These are phyloP conservation scores for Heliocidaris erythrogramma DNA, from an alignment of 35 echinoderm and acorn worm genomes.

Conservation along the genomic window DNA sequence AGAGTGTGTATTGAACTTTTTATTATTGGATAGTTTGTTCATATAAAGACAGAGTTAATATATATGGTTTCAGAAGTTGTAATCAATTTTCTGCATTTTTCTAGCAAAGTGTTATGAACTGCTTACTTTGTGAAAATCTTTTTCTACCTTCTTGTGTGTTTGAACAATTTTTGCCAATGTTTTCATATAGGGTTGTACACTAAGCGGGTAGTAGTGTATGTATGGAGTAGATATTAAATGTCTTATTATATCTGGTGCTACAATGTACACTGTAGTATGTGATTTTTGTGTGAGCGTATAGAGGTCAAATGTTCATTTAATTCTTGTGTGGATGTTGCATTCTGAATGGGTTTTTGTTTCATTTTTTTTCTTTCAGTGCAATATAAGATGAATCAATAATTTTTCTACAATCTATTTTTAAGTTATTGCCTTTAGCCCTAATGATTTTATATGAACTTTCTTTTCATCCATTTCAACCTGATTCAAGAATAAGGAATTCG, in stretches of 20 bases:
- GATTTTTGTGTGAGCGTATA: conserved; percentile 39
- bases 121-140: conserved; percentile 34
- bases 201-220: conserved; percentile 50
- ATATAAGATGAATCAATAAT: conserved; percentile 49
- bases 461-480: background rate
- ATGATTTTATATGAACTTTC: conserved; percentile 7
- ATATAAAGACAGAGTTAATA: conserved; percentile 53
- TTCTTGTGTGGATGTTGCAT: conserved; percentile 24
- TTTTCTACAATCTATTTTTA: conserved; percentile 46
- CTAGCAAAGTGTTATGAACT: conserved; percentile 17
- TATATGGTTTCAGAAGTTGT: conserved; percentile 49
- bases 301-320: conserved; percentile 12
- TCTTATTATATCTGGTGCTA: conserved; percentile 52
- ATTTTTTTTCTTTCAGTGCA: conserved; percentile 54
- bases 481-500: background rate
- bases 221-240: conserved; percentile 27
- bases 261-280: conserved; percentile 41
- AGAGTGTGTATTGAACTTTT: conserved; percentile 49
- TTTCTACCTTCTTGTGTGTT: conserved; percentile 50
- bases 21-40: conserved; percentile 52
- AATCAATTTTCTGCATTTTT: conserved; percentile 47
- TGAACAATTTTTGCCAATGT: conserved; percentile 52
- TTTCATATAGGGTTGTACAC: conserved; percentile 43
- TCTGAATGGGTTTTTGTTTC: conserved; percentile 16
- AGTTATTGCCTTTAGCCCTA: conserved; percentile 44